Percentiles rank a stretch among this genome's conserved stretches.
These are phyloP conservation scores for Noctilio leporinus DNA, from an alignment of 2,113 vertebrate genomes.

Conservation along the genomic window DNA sequence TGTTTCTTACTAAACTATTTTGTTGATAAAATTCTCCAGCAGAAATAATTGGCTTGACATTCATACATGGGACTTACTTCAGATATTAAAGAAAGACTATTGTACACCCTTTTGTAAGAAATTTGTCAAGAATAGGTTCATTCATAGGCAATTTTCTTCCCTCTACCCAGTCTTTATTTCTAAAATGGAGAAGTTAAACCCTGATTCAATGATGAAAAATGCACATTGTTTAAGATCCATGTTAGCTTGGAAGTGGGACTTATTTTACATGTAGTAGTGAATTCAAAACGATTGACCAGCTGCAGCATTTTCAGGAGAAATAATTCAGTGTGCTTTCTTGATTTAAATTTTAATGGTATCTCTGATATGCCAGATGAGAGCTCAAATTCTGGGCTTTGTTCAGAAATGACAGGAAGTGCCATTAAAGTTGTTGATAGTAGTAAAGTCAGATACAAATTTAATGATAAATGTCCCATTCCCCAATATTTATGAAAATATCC, in stretches of 20 bases:
- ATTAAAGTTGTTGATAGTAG: conserved; percentile 10
- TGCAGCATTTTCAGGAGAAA: neutral
- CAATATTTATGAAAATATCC: neutral
- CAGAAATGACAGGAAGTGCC: neutral
- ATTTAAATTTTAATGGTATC: conserved; percentile 1
- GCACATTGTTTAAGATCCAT: conserved; percentile 34
- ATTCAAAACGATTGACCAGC: neutral
- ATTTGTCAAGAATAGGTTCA: conserved; percentile 41
- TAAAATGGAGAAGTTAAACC: conserved; percentile 9
- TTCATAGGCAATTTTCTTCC: conserved; percentile 39
- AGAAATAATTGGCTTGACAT: conserved; percentile 48
- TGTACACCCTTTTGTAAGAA: conserved; percentile 41
- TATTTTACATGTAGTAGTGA: conserved; percentile 18
- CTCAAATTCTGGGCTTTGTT: neutral
- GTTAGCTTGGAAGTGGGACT: neutral
- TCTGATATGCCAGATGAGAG: neutral
- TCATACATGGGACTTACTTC: neutral
- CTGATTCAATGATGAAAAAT: conserved; percentile 8
- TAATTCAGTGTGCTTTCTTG: neutral
- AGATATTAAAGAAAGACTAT: conserved; percentile 23
- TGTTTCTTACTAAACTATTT: conserved; percentile 9
- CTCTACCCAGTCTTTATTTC: conserved; percentile 7
- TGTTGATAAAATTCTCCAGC: conserved; percentile 38
- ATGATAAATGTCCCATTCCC: neutral
- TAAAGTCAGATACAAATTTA: conserved; percentile 10